Conservation (phyloP, 1,140 invertebrate species). For the Drosophila littoralis region DNA sequence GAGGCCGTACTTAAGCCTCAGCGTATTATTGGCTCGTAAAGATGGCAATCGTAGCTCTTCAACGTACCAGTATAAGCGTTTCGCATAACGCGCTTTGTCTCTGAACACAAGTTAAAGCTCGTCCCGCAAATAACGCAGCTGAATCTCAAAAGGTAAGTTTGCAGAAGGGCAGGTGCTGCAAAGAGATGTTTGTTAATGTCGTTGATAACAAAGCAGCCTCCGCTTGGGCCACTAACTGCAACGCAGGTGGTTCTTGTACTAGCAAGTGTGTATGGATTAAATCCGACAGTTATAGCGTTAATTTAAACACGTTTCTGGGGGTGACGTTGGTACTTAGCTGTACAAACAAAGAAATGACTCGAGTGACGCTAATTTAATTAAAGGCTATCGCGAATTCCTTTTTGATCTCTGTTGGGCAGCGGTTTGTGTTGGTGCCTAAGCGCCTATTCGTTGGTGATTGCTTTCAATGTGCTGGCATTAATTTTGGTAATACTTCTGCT, state of each 20-base stretch:
- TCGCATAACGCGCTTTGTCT: constrained; percentile 51
- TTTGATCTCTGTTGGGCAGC: constrained; percentile 9
- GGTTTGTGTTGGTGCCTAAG: not conserved
- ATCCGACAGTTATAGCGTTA: not conserved
- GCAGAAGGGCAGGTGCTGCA: not conserved
- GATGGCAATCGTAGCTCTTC: constrained; percentile 17
- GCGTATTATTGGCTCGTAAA: constrained; percentile 48
- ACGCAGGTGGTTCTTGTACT: constrained; percentile 4
- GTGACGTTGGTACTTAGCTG: constrained; percentile 6
- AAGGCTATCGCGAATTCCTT: constrained; percentile 24
- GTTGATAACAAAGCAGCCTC: not conserved
- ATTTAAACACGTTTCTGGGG: not conserved
- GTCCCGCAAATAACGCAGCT: not conserved
- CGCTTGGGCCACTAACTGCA: not conserved
- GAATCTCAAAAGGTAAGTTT: not conserved
- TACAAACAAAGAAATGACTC: not conserved
- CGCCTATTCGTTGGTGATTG: not conserved
- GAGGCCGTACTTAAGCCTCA: constrained; percentile 46
- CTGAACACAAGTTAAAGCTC: constrained; percentile 1
- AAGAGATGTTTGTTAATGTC: not conserved
- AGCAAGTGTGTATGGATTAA: not conserved
- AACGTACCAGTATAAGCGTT: constrained; percentile 44
- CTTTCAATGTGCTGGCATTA: not conserved
- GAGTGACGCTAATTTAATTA: constrained; percentile 47
- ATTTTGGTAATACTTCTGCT: not conserved